phyloP scores from a whole-genome alignment of 1,140 invertebrate genomes.

The Drosophila azteca region DNA sequence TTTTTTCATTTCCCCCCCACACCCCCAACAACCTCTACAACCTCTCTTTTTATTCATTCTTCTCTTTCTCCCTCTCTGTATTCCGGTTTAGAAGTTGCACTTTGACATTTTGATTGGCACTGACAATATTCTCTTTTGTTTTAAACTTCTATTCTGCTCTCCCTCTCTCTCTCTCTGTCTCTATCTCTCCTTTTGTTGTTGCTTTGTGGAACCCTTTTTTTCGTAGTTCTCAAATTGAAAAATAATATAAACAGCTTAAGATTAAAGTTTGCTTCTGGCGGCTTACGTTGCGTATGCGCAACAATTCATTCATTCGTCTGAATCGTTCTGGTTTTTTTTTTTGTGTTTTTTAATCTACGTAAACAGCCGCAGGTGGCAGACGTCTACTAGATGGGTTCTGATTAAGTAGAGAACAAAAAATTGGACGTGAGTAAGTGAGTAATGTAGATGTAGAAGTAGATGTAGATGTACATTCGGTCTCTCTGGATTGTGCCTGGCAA shows the following conservation, averaged over 20 bases:
- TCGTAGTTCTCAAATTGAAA: conserved; percentile 56
- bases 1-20: conserved; percentile 60
- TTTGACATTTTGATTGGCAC: conserved; percentile 79
- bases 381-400: conserved; percentile 42
- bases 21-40: too few relatives aligned
- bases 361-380: conserved; percentile 55
- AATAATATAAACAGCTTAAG: conserved; percentile 64
- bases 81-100: conserved; percentile 56
- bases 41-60: conserved; percentile 9
- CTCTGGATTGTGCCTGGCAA: too few relatives aligned
- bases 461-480: too few relatives aligned
- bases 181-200: neutral
- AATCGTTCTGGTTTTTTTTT: conserved; percentile 26
- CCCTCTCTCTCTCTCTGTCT: neutral
- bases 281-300: conserved; percentile 51
- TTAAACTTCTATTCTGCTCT: conserved; percentile 19
- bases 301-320: conserved; percentile 50
- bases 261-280: conserved; percentile 35
- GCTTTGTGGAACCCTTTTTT: conserved; percentile 26
- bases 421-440: neutral
- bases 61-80: neutral
- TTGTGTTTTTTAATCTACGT: conserved; percentile 35
- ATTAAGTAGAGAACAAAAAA: conserved; percentile 31
- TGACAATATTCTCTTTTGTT: conserved; percentile 69
- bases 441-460: too few relatives aligned